These are phyloP conservation scores for Xenopus tropicalis DNA, from an alignment of 2,113 vertebrate genomes.

Conservation along the genomic window UCB_Xtro_10.0 CM004445.2:51083001-51083500, in stretches of 20 bases:
- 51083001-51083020: neutral
- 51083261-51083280: constrained; percentile 27
- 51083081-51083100: neutral
- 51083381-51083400: constrained; percentile 40
- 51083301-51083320: constrained; percentile 31
- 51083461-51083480: neutral
- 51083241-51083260: constrained; percentile 21
- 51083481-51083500: constrained; percentile 1
- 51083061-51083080: neutral
- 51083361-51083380: constrained; percentile 32
- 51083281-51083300: constrained; percentile 26
- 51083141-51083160: constrained; percentile 1
- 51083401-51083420: constrained; percentile 23
- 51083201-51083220: constrained; percentile 28
- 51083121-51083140: neutral
- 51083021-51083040: constrained; percentile 3
- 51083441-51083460: constrained; percentile 16
- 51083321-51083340: neutral
- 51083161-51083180: constrained; percentile 9
- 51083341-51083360: constrained; percentile 27
- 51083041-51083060: neutral
- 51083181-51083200: constrained; percentile 6
- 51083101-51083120: constrained; percentile 10
- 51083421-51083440: constrained; percentile 11
- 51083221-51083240: constrained; percentile 7